Evolutionary conservation across 2,113 vertebrate species (phyloP), one percentile per base, ranked within the genome.

Genomic region (Clarias magur): DNA sequence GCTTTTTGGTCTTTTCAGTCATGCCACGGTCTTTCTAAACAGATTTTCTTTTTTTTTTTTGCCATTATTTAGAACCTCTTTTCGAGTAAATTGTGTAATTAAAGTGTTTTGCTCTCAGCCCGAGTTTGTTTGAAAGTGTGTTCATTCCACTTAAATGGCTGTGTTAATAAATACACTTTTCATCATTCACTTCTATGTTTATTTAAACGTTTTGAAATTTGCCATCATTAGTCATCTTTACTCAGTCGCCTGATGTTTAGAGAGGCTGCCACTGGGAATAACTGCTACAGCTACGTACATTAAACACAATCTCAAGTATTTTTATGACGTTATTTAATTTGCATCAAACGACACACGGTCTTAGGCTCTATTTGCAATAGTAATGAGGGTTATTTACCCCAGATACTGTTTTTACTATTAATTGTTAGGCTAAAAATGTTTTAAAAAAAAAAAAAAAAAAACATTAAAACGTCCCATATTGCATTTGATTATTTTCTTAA

Each of bases 101-200:
- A 86, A 83, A 68, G 62, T 79, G 56, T 83, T 86, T 82, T 85
- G 60, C 53, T 48, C 57, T 84, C 75, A 85, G 75, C 68, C 65
- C 75, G 65, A 56, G 21, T 80, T 59, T 88, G 76, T 75, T 80
- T 75, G 16, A 30, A 87, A 25, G 54, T 84, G 34, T 84, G 75
- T 62, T 76, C 59, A 68, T 84, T 70, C 63, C 82, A 70, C 84
- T 88, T 62, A 88, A 72, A 63, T 88, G 56, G 48, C 62, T 82
- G 73, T 85, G 62, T 88, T n/a, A 88, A 83, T 48, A 48, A 88
- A 89, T 89, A 90, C 85, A 88, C 75, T 78, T 83, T 86, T 88
- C 60, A 72, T 42, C 11, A 59, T 48, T 73, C 63, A 19, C 82
- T 56, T 83, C 68, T 85, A 16, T 89, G 21, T 48, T 85, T 80